Evolutionary conservation across 1,140 invertebrate species (phyloP).

Genomic region (Drosophila arizonae): DNA sequence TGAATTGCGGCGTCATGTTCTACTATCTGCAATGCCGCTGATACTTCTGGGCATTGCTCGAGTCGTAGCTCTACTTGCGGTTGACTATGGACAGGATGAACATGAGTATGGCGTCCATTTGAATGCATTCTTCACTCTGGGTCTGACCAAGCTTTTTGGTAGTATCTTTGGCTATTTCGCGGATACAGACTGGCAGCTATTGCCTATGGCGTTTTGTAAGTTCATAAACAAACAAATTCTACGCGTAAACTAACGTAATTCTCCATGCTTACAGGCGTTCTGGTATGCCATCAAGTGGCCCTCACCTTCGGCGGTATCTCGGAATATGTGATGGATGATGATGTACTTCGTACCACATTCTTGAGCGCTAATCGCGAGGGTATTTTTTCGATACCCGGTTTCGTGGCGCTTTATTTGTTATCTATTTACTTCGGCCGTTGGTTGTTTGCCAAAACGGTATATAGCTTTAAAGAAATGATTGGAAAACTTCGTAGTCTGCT

Average conservation of each 20-base stretch:
- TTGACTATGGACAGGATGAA: conserved; percentile 93
- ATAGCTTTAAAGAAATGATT: conserved; percentile 52
- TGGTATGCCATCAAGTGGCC: conserved; percentile 42
- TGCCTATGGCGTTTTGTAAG: conserved; percentile 68
- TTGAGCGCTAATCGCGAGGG: conserved; percentile 95
- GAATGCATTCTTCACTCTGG: conserved; percentile 98
- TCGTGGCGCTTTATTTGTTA: conserved; percentile 91
- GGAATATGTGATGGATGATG: conserved; percentile 88
- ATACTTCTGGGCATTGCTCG: conserved; percentile 89
- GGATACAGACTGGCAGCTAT: conserved; percentile 35
- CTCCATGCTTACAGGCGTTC: conserved; percentile 82
- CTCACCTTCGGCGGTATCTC: conserved; percentile 84
- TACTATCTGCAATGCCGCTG: conserved; percentile 84
- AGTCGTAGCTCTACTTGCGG: conserved; percentile 85
- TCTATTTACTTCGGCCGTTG: conserved; percentile 85
- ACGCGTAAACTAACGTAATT: conserved; percentile 42
- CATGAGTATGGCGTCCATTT: conserved; percentile 97
- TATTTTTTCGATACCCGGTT: conserved; percentile 92
- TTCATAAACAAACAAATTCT: conserved; percentile 32
- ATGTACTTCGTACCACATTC: conserved; percentile 85
- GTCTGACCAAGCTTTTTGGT: conserved; percentile 90
- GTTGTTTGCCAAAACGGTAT: conserved; percentile 36
- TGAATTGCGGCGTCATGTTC: conserved; percentile 66
- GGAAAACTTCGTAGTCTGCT: conserved; percentile 34
- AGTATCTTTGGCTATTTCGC: conserved; percentile 67